A percentile compares a stretch with the other conserved stretches of the same genome.
Evolutionary conservation across 2,113 vertebrate species (phyloP).

Genomic region (Anolis sagrei): DNA sequence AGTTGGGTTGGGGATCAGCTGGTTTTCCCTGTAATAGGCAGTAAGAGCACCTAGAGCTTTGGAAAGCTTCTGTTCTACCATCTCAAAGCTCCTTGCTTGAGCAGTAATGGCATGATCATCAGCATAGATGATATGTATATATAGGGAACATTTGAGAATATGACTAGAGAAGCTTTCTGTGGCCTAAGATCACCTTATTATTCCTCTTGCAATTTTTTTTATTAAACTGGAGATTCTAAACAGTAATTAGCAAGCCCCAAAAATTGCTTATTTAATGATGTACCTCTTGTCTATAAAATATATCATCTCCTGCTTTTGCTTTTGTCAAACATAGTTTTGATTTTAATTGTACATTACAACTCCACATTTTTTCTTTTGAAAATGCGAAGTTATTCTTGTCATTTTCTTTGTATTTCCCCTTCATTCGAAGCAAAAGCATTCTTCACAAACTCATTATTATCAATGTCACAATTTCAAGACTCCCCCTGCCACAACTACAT

Average conservation of each 20-base stretch:
- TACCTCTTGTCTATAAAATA: conserved; percentile 27
- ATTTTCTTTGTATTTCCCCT: conserved; percentile 56
- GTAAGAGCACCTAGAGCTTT: no score
- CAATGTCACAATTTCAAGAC: conserved; percentile 44
- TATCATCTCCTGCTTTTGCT: conserved; percentile 40
- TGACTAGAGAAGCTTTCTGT: neutral
- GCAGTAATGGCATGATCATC: no score
- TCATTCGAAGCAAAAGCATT: conserved; percentile 42
- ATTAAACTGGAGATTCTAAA: conserved; percentile 41
- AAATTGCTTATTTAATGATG: conserved; percentile 53
- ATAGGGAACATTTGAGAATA: neutral
- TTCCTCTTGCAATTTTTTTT: neutral
- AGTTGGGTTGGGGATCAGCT: no score
- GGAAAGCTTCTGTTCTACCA: no score
- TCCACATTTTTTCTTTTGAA: conserved; percentile 52
- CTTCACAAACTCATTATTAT: conserved; percentile 52
- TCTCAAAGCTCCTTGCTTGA: no score
- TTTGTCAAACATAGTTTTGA: conserved; percentile 56
- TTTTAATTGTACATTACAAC: conserved; percentile 59
- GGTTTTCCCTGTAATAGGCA: no score
- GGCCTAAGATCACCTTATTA: neutral
- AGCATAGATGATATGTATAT: no score
- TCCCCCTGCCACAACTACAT: neutral
- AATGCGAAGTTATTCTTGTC: conserved; percentile 57
- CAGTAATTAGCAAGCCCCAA: conserved; percentile 49